Evolutionary conservation across 2,113 vertebrate species (phyloP), one percentile per base, ranked within the genome.

Genomic region (Leuciscus idus): DNA sequence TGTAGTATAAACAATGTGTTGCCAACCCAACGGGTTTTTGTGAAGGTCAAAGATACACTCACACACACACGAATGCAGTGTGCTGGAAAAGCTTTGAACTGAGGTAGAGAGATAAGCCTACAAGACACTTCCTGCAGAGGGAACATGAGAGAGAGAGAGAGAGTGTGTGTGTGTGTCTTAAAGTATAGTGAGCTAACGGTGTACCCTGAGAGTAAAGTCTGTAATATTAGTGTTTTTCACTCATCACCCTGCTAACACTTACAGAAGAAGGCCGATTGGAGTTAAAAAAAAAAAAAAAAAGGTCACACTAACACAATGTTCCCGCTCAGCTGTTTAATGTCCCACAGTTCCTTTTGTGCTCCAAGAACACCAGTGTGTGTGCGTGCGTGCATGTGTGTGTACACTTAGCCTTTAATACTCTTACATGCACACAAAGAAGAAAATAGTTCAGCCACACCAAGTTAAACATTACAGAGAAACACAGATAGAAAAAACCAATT

Each of bases 111-210:
- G 93, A 95, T 93, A 94, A 93, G 90, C 88, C 33, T 82, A 61
- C 46, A 77, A 33, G 46, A 81, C 52, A 92, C 90, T 94, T 94
- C 94, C 94, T 94, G 93, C 75, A 21, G 50, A 74, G 62, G n/a
- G 77, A 66, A 30, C 28, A 33, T 33, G 30, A 13, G 39, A 39
- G 39, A 43, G 43, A 43, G 8, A 43, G 43, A 43, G 7, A 43
- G 43, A 43, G 43, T n/a, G n/a, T n/a, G n/a, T n/a, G n/a, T n/a
- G n/a, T n/a, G n/a, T n/a, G 36, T 5, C 0, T 36, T 46, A 46
- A 81, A 19, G 13, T 26, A 48, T 4, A 64, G 11, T 19, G 80
- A 82, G 26, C 36, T 26, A 23, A 55, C 30, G 10, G 21, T 61
- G 55, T 61, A 11, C 23, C 15, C 11, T 26, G 13, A 36, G n/a